Evolutionary conservation across 2,888 invertebrate species (phyloP).

Genomic region (Drosophila peninsularis): DNA sequence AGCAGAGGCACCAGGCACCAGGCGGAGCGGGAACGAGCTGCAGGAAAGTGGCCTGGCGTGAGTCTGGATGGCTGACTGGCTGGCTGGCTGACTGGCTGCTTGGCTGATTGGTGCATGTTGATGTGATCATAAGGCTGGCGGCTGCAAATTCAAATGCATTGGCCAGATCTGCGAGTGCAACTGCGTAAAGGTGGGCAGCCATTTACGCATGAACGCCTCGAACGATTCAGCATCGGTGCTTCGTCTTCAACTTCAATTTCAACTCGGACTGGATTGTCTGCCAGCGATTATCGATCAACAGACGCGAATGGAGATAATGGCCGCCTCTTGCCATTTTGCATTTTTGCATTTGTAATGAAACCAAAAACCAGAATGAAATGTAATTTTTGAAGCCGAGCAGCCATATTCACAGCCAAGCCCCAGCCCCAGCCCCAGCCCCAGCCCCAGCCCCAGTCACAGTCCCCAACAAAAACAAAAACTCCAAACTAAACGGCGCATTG

Average conservation of each 20-base stretch:
- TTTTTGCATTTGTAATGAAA: slow-evolving; percentile 84
- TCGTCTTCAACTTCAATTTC: slow-evolving; percentile 29
- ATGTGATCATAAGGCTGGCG: slow-evolving; percentile 72
- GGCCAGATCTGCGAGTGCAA: slow-evolving; percentile 75
- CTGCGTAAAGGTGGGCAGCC: slow-evolving; percentile 67
- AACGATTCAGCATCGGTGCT: slow-evolving; percentile 57
- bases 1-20: neutral
- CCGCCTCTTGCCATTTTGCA: slow-evolving; percentile 79
- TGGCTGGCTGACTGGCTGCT: neutral
- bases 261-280: slow-evolving; percentile 42
- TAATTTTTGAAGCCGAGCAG: slow-evolving; percentile 62
- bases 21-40: slow-evolving; percentile 1
- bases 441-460: neutral
- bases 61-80: slow-evolving; percentile 59
- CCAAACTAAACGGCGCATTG: slow-evolving; percentile 38
- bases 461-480: neutral
- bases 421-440: neutral
- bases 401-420: slow-evolving; percentile 25
- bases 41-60: slow-evolving; percentile 53
- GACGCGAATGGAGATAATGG: slow-evolving; percentile 67
- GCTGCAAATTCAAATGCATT: slow-evolving; percentile 77
- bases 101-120: slow-evolving; percentile 72
- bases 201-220: slow-evolving; percentile 76
- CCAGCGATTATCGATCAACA: slow-evolving; percentile 72
- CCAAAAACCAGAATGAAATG: slow-evolving; percentile 83